Percentiles rank a stretch among this genome's conserved stretches.
phyloP scores from a whole-genome alignment of 2,888 invertebrate genomes.

The Callyntrura sp. region DNA sequence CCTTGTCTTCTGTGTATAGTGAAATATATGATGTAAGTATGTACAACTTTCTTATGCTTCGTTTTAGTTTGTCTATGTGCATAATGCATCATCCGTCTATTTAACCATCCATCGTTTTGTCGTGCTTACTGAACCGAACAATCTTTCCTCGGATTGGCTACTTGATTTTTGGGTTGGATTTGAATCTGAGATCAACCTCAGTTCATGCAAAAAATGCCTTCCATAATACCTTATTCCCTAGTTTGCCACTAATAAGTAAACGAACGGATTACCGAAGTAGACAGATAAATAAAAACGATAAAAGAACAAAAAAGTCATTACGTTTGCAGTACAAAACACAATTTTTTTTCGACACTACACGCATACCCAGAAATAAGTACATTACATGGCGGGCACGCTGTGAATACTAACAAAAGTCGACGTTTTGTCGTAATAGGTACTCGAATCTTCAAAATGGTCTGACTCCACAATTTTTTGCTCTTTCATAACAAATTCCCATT shows the following conservation, averaged over 20 bases:
- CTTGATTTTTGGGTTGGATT: conserved; percentile 72
- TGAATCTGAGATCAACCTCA: conserved; percentile 42
- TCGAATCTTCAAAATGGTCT: neutral
- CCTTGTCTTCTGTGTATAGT: conserved; percentile 31
- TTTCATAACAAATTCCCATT: too few relatives aligned
- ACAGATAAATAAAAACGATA: neutral
- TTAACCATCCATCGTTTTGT: conserved; percentile 74
- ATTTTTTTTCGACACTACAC: too few relatives aligned
- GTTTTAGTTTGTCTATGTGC: conserved; percentile 8
- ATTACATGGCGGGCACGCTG: neutral
- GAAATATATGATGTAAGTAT: neutral
- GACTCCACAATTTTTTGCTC: too few relatives aligned
- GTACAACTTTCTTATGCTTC: neutral
- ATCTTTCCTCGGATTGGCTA: conserved; percentile 72
- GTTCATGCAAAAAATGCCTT: neutral
- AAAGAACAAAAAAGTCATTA: conserved; percentile 13
- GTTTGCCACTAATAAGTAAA: neutral
- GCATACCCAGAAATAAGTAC: too few relatives aligned
- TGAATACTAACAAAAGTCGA: neutral
- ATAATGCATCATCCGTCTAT: conserved; percentile 58
- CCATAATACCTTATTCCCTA: neutral
- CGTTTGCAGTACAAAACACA: conserved; percentile 4
- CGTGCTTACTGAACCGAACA: conserved; percentile 70
- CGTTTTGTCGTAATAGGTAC: conserved; percentile 4
- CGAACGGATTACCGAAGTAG: neutral